Evolutionary conservation across 1,140 invertebrate genomes (phyloP).

Genomic region (fruit fly (Drosophila melanogaster)): DNA sequence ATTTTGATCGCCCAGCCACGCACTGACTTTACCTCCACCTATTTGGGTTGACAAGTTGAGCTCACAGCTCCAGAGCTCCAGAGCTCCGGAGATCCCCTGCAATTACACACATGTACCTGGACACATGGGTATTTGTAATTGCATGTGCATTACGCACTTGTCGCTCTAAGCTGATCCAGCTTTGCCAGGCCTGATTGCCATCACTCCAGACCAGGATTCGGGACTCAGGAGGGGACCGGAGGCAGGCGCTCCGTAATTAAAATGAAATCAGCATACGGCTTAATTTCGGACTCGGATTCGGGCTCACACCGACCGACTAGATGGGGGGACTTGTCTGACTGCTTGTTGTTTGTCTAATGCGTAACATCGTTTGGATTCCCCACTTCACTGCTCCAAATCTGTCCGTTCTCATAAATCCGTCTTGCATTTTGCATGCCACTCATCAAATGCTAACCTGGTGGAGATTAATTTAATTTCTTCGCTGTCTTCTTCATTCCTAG

Average conservation of each 20-base stretch:
- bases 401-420: slow-evolving; percentile 80
- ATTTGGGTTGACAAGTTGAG: slow-evolving; percentile 66
- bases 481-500: slow-evolving; percentile 22
- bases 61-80: slow-evolving; percentile 8
- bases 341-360: slow-evolving; percentile 81
- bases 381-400: slow-evolving; percentile 69
- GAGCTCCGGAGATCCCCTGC: slow-evolving; percentile 25
- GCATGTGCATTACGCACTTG: slow-evolving; percentile 79
- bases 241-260: slow-evolving; percentile 69
- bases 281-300: slow-evolving; percentile 46
- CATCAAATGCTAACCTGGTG: slow-evolving; percentile 63
- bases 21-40: slow-evolving; percentile 22
- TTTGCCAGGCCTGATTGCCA: slow-evolving; percentile 78
- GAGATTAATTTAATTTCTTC: slow-evolving; percentile 73
- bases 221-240: background rate
- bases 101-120: slow-evolving; percentile 52
- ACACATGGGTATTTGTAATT: slow-evolving; percentile 58
- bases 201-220: slow-evolving; percentile 40
- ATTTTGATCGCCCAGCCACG: slow-evolving; percentile 33
- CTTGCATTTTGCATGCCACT: slow-evolving; percentile 80
- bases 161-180: slow-evolving; percentile 82
- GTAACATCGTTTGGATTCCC: slow-evolving; percentile 72
- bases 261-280: slow-evolving; percentile 83
- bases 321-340: slow-evolving; percentile 44
- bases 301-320: slow-evolving; percentile 1